phyloP scores from a whole-genome alignment of 2,888 invertebrate genomes.

The Apamea monoglypha region DNA sequence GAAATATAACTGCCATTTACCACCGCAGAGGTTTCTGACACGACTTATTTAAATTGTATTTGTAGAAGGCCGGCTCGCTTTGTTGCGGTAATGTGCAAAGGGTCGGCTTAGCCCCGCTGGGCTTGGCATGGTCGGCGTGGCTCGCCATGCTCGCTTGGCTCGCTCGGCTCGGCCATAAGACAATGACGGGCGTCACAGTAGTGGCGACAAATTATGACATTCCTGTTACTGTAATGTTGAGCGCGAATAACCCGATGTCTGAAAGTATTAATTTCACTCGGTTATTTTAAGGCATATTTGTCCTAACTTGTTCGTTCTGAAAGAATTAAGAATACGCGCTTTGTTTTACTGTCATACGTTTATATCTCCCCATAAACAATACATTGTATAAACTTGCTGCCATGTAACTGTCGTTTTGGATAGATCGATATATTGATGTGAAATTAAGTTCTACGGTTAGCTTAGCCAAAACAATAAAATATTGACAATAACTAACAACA shows the following conservation, averaged over 20 bases:
- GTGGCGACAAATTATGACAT: constrained; percentile 43
- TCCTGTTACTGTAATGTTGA: constrained; percentile 30
- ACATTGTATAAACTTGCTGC: background rate
- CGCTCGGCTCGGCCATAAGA: background rate
- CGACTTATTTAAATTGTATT: constrained; percentile 59
- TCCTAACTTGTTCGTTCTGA: background rate
- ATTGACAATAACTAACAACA: too few species aligned
- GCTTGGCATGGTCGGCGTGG: background rate
- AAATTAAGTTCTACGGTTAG: background rate
- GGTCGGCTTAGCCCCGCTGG: constrained; percentile 28
- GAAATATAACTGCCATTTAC: constrained; percentile 52
- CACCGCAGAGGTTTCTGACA: constrained; percentile 45
- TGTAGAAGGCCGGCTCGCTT: constrained; percentile 49
- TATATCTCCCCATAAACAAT: background rate
- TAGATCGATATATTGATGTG: background rate
- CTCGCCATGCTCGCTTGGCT: constrained; percentile 1
- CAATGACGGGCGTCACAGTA: constrained; percentile 9
- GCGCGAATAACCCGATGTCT: constrained; percentile 14
- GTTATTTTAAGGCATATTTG: background rate
- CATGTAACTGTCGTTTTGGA: background rate
- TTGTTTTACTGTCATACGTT: background rate
- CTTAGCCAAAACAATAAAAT: background rate
- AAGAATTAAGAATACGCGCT: background rate
- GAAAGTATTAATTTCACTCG: constrained; percentile 1
- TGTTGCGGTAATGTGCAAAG: constrained; percentile 50